These are phyloP conservation scores for Drosophila athabasca DNA, from an alignment of 1,140 invertebrate genomes.

Conservation along the genomic window DNA sequence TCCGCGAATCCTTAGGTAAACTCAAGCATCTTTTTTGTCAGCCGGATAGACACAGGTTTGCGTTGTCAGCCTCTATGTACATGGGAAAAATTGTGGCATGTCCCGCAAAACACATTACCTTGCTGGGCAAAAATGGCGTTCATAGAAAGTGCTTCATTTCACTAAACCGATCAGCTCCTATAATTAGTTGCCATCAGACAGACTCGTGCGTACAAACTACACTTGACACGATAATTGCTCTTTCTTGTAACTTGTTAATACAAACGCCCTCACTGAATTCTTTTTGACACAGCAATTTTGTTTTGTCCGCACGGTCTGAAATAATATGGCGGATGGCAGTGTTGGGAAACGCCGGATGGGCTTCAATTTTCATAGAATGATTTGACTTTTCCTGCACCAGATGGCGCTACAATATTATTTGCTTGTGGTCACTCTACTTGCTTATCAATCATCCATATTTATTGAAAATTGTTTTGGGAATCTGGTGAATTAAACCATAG, in stretches of 20 bases:
- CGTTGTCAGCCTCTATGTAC: conserved; percentile 18
- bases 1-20: no score
- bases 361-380: not conserved
- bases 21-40: not conserved
- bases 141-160: conserved; percentile 33
- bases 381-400: not conserved
- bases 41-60: not conserved
- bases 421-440: conserved; percentile 59
- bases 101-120: conserved; percentile 61
- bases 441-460: conserved; percentile 55
- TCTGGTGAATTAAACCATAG: conserved; percentile 40
- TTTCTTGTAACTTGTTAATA: conserved; percentile 29
- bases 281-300: conserved; percentile 67
- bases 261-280: conserved; percentile 49
- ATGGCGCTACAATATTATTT: conserved; percentile 14
- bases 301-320: conserved; percentile 70
- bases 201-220: not conserved
- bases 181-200: not conserved
- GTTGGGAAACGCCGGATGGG: conserved; percentile 36
- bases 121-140: conserved; percentile 55
- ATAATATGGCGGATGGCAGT: conserved; percentile 77
- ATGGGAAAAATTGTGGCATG: conserved; percentile 52
- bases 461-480: conserved; percentile 18
- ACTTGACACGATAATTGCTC: conserved; percentile 1
- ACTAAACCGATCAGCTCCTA: conserved; percentile 14